Evolutionary conservation across 2,113 vertebrate genomes (phyloP).

Genomic region (Gasterosteus nipponicus): DNA sequence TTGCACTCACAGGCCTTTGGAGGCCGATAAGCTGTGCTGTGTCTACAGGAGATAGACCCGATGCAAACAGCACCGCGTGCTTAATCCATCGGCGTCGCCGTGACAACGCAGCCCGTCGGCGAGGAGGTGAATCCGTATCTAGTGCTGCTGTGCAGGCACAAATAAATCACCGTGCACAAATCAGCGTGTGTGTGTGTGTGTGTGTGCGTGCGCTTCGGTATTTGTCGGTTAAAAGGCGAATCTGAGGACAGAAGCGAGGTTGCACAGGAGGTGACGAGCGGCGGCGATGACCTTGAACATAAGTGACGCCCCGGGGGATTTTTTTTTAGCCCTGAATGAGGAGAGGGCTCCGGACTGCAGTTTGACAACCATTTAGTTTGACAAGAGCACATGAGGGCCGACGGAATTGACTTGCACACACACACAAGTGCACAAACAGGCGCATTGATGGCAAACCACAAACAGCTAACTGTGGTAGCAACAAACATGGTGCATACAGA

Average conservation of each 20-base stretch:
- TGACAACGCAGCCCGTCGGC: neutral
- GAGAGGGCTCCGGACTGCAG: slow-evolving; percentile 9
- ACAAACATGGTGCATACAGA: neutral
- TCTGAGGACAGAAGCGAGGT: slow-evolving; percentile 18
- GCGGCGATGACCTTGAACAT: slow-evolving; percentile 14
- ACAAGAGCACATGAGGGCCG: too few relatives aligned
- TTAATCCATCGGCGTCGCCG: neutral
- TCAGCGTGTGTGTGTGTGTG: neutral
- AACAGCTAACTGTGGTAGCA: neutral
- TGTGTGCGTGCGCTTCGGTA: neutral
- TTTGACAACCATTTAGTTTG: neutral
- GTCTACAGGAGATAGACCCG: neutral
- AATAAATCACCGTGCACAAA: neutral
- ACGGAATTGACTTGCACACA: neutral
- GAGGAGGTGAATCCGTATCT: neutral
- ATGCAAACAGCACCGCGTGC: neutral
- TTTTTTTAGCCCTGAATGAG: slow-evolving; percentile 1
- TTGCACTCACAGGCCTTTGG: neutral
- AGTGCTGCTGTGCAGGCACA: neutral
- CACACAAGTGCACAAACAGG: too few relatives aligned
- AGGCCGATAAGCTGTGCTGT: neutral
- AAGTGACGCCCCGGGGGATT: slow-evolving; percentile 28
- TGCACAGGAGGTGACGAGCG: slow-evolving; percentile 18
- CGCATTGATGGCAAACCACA: neutral
- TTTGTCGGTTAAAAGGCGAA: slow-evolving; percentile 16